phyloP scores from a whole-genome alignment of 1,140 invertebrate species.

The Kradibia gibbosae region DNA sequence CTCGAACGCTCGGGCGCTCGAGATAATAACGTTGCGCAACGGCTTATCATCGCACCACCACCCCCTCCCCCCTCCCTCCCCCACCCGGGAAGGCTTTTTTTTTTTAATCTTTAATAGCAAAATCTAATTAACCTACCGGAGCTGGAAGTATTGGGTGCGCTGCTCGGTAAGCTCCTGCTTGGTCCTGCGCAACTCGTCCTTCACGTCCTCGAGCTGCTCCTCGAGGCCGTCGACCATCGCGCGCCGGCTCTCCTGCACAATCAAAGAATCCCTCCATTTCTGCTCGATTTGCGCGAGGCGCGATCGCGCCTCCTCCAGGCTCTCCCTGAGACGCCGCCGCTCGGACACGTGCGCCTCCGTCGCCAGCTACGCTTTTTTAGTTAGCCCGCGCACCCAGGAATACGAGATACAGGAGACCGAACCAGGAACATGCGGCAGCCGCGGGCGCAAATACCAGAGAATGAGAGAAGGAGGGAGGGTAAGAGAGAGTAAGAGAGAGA shows the following conservation, averaged over 20 bases:
- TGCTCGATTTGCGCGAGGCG: slow-evolving; percentile 64
- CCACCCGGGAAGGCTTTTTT: too few species aligned
- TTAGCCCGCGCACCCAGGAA: background rate
- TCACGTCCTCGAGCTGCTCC: slow-evolving; percentile 63
- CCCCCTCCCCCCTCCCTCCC: too few species aligned
- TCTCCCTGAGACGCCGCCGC: slow-evolving; percentile 63
- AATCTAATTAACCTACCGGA: slow-evolving; percentile 62
- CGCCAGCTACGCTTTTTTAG: slow-evolving; percentile 66
- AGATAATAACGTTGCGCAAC: too few species aligned
- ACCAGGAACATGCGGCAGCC: background rate
- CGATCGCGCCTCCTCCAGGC: slow-evolving; percentile 61
- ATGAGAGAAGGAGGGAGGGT: too few species aligned
- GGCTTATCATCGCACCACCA: too few species aligned
- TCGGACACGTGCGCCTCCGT: slow-evolving; percentile 73
- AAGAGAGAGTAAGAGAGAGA: too few species aligned
- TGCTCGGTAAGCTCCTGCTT: slow-evolving; percentile 66
- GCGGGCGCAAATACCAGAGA: slow-evolving; percentile 1
- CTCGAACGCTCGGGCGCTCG: too few species aligned
- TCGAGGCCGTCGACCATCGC: slow-evolving; percentile 65
- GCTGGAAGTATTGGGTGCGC: slow-evolving; percentile 67
- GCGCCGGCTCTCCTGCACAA: slow-evolving; percentile 63
- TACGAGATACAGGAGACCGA: background rate
- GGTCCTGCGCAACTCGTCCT: slow-evolving; percentile 62
- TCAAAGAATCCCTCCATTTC: slow-evolving; percentile 67
- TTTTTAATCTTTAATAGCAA: too few species aligned